Evolutionary conservation across 2,797 vertebrate genomes (phyloP).

Genomic region (Scyliorhinus canicula): DNA sequence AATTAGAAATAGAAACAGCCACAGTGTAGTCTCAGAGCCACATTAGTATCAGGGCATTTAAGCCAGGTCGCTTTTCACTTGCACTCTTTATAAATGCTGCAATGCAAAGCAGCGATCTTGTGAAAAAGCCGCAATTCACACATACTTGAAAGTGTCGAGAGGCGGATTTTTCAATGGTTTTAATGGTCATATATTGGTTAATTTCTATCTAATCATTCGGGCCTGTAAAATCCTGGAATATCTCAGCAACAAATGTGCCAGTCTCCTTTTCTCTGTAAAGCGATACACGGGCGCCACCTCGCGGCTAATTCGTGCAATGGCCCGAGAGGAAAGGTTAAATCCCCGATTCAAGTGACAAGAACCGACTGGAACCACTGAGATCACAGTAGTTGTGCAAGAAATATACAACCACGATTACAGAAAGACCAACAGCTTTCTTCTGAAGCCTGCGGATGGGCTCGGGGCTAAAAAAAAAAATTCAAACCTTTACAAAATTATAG

Average conservation of each 20-base stretch:
- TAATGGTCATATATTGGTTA: slow-evolving; percentile 20
- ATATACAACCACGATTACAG: neutral
- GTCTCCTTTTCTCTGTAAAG: neutral
- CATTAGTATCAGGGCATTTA: slow-evolving; percentile 21
- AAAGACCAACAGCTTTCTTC: neutral
- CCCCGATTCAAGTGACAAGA: neutral
- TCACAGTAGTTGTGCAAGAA: neutral
- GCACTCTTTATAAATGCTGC: slow-evolving; percentile 31
- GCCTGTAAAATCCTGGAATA: neutral
- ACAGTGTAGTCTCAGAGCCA: neutral
- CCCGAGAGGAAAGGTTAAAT: neutral
- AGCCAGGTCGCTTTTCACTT: slow-evolving; percentile 24
- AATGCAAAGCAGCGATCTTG: slow-evolving; percentile 4
- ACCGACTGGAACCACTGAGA: neutral
- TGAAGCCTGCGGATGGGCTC: neutral
- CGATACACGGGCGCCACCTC: neutral
- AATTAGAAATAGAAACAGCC: slow-evolving; percentile 12
- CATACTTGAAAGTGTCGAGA: slow-evolving; percentile 34
- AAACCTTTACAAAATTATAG: neutral
- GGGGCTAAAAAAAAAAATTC: neutral
- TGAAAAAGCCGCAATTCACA: slow-evolving; percentile 33
- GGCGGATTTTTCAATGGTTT: slow-evolving; percentile 28
- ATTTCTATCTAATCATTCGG: slow-evolving; percentile 30
- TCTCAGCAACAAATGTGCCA: neutral
- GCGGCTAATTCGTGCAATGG: neutral